These are phyloP conservation scores for Takifugu ocellatus DNA, from an alignment of 2,797 vertebrate species.

Conservation along the genomic window DNA sequence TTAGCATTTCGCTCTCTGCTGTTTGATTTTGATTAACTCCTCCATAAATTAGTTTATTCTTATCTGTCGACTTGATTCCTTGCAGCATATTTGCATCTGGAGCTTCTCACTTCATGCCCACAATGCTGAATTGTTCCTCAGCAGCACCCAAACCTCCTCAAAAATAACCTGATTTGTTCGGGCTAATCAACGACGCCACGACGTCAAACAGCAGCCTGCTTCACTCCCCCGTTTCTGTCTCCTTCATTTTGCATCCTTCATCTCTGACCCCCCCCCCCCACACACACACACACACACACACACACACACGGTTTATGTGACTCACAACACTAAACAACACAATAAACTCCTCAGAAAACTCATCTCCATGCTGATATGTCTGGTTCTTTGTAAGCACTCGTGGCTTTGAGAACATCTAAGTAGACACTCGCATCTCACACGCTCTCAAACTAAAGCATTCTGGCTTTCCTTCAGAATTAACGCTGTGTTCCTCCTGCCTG, in stretches of 20 bases:
- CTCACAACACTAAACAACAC: conserved; percentile 34
- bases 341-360: conserved; percentile 11
- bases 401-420: conserved; percentile 4
- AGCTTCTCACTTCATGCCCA: conserved; percentile 39
- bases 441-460: neutral
- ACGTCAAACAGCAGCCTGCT: conserved; percentile 54
- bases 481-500: conserved; percentile 27
- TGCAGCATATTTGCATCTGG: neutral
- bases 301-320: conserved; percentile 16
- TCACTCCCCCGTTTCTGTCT: conserved; percentile 33
- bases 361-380: conserved; percentile 15
- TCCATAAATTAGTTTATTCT: too few species aligned
- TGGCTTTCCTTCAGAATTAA: conserved; percentile 41
- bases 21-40: too few species aligned
- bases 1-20: too few species aligned
- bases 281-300: too few species aligned
- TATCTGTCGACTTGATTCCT: conserved; percentile 8
- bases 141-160: conserved; percentile 45
- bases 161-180: conserved; percentile 58
- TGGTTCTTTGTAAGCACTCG: neutral
- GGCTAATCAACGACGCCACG: conserved; percentile 59
- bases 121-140: conserved; percentile 44
- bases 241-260: conserved; percentile 44
- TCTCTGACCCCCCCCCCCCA: conserved; percentile 15
- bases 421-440: too few species aligned